Evolutionary conservation across 2,113 vertebrate genomes (phyloP), one percentile per base, ranked within the genome.

Genomic region (Corynorhinus townsendii): DNA sequence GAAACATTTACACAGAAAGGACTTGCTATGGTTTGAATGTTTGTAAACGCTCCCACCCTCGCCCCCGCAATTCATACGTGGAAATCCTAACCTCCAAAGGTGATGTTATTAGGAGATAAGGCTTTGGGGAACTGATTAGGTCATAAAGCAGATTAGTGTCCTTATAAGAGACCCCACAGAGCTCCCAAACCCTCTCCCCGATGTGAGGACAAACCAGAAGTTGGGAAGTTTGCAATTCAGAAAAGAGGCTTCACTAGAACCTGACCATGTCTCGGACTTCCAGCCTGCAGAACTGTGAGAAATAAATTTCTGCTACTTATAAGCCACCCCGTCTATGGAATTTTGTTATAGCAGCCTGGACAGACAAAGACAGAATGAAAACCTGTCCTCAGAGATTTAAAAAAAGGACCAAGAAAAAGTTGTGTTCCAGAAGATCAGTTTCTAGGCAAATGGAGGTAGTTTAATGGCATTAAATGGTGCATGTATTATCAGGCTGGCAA

Each of bases 401-500:
- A 35, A 71, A 33, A 8, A 66, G 11, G 40, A 28, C 59, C 66
- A 52, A 92, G 33, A 92, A 47, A 93, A 87, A 84, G 15, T 11
- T 11, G 15, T 43, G 30, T 45, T 73, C 77, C 2, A 45, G 5
- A 52, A 88, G 20, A 92, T 56, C 83, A 84, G 66, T 87, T 93
- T 89, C 49, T 33, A 95, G 47, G 54, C 24, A 73, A 90, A 79
- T 52, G 24, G 28, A 16, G 59, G 28, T 90, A 24, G 17, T 76
- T 82, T 94, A 52, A 92, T 62, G 56, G 15, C 66, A 89, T 92
- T 89, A 91, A 86, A 90, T 86, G 47, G 16, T 54, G 35, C 30
- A 81, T 52, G 9, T 64, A 66, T 82, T 68, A 87, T 68, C 45
- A 95, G 7, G 87, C 5, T 71, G 45, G 64, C 14, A 92, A 26